Percentiles rank a stretch among this genome's conserved stretches.
These are phyloP conservation scores for Tragulus kanchil DNA, from an alignment of 2,113 vertebrate genomes.

Conservation along the genomic window DNA sequence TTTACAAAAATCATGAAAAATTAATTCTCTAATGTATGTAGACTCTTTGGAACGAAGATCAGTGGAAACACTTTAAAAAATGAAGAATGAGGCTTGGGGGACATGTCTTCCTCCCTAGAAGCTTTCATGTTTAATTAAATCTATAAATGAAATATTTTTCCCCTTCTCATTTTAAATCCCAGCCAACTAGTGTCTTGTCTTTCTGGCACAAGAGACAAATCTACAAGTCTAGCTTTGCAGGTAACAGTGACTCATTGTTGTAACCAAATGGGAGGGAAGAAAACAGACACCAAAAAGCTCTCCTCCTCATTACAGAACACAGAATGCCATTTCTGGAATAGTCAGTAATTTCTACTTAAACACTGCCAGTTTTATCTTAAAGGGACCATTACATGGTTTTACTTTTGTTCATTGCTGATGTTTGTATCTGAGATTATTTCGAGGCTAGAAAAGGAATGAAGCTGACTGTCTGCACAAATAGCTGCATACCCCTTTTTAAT, in stretches of 20 bases:
- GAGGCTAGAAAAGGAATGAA: background rate
- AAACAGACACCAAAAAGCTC: conserved; percentile 8
- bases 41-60: background rate
- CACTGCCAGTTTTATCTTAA: conserved; percentile 59
- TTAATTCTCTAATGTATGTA: background rate
- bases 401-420: conserved; percentile 12
- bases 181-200: conserved; percentile 56
- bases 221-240: conserved; percentile 80
- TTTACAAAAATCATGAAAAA: conserved; percentile 32
- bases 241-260: conserved; percentile 76
- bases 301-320: conserved; percentile 32
- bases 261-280: conserved; percentile 22
- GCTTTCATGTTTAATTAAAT: conserved; percentile 79
- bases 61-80: conserved; percentile 4
- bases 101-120: conserved; percentile 51
- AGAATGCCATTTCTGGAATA: conserved; percentile 60
- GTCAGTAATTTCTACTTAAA: conserved; percentile 63
- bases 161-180: conserved; percentile 63
- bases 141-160: conserved; percentile 72
- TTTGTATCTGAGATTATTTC: conserved; percentile 31
- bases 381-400: conserved; percentile 40
- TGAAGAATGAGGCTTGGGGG: background rate
- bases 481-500: background rate
- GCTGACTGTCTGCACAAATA: background rate
- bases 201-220: conserved; percentile 49